Evolutionary conservation across 2,888 invertebrate species (phyloP), one percentile per base, ranked within the genome.

Genomic region (Limnephilus lunatus): DNA sequence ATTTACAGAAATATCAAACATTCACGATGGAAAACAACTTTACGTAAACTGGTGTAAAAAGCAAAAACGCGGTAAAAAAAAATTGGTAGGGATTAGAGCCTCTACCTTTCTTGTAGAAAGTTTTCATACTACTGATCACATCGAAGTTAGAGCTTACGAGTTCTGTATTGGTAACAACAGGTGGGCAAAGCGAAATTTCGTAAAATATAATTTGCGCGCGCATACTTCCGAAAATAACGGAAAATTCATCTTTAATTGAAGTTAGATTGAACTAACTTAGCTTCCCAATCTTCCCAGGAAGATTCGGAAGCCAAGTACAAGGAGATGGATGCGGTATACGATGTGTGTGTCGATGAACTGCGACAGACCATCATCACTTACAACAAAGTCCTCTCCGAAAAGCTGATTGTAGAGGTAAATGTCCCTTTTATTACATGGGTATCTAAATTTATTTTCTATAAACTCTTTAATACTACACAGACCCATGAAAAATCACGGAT

Each of bases 291-390:
- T n/a, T n/a, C n/a, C n/a, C n/a, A n/a, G n/a, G n/a, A n/a, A n/a
- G n/a, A n/a, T n/a, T n/a, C n/a, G n/a, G n/a, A n/a, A n/a, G n/a
- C 0, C 39, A 11, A 39, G 39, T 95, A 95, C 94, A 94, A 95
- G 44, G 96, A 96, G 3, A 93, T 96, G 44, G 95, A 95, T 80
- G 95, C 95, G 0, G 96, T 96, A 94, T 95, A 96, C 94, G 96
- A 96, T 81, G 95, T 95, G 0, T n/a, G 95, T 93, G 95, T 95
- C 0, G 94, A 95, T 93, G 95, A 95, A 93, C 94, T 95, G 91
- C 94, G 94, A 7, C 95, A 96, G 90, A 94, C 94, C 31, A 95
- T 96, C 89, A 95, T 95, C 32, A 95, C 95, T 93, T 95, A 95
- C 90, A 94, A 94, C 87, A 94, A 94, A 86, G 94, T 96, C 19